Evolutionary conservation across 2,113 vertebrate species (phyloP).

Genomic region (Galbula dea): DNA sequence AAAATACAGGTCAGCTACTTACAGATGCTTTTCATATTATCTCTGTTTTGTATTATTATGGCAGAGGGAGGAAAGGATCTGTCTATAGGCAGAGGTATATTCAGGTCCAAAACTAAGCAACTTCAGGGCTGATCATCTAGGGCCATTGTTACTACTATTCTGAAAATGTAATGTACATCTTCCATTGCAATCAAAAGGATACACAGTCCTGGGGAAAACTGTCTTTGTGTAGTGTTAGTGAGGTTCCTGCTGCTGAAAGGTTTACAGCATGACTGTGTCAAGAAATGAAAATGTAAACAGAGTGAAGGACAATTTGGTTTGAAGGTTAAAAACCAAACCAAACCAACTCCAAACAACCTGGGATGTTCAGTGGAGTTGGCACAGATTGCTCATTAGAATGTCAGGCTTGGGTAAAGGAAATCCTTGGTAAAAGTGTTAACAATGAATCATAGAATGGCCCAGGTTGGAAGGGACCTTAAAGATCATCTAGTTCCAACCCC

Average conservation of each 20-base stretch:
- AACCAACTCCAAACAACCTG: no score
- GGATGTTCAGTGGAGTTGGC: neutral
- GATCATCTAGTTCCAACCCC: no score
- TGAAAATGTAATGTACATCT: neutral
- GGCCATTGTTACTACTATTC: neutral
- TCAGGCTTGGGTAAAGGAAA: neutral
- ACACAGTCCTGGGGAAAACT: neutral
- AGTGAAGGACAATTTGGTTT: constrained; percentile 18
- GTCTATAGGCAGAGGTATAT: neutral
- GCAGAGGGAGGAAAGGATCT: neutral
- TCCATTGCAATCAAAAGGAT: neutral
- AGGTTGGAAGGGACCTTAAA: no score
- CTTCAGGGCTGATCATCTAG: neutral
- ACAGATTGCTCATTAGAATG: neutral
- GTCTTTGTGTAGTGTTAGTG: neutral
- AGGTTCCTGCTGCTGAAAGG: neutral
- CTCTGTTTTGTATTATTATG: neutral
- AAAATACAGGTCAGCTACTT: neutral
- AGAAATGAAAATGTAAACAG: neutral
- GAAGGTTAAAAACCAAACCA: constrained; percentile 11
- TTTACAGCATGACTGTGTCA: neutral
- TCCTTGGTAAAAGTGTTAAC: neutral
- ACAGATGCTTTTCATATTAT: neutral
- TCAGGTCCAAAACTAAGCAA: neutral
- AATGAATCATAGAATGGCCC: no score